Evolutionary conservation across 2,113 vertebrate species (phyloP).

Genomic region (Sitta europaea): DNA sequence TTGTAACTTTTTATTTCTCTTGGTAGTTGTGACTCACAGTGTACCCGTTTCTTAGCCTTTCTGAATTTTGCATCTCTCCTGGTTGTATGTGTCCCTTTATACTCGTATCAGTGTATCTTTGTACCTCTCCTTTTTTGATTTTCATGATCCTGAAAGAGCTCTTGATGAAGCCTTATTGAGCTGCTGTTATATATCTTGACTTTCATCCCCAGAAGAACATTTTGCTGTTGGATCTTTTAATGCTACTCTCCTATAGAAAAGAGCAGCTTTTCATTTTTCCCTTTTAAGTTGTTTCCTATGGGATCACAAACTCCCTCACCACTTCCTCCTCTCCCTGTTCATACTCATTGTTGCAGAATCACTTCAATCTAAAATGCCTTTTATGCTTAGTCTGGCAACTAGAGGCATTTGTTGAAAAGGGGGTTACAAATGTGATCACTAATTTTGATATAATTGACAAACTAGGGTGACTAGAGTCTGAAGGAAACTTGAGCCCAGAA

Average conservation of each 20-base stretch:
- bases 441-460: constrained; percentile 35
- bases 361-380: constrained; percentile 15
- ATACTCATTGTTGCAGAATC: not conserved
- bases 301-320: not conserved
- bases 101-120: not conserved
- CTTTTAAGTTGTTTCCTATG: not conserved
- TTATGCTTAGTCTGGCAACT: not conserved
- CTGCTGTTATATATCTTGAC: not conserved
- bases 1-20: not conserved
- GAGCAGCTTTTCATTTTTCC: not conserved
- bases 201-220: not conserved
- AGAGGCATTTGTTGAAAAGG: not conserved
- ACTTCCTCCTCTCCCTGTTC: not conserved
- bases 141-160: not conserved
- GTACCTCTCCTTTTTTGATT: not conserved
- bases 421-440: not conserved
- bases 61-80: not conserved
- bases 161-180: not conserved
- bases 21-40: not conserved
- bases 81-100: not conserved
- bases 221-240: constrained; percentile 1
- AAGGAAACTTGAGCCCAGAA: not conserved
- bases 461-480: not conserved
- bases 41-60: not conserved
- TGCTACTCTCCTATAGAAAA: not conserved